Evolutionary conservation across 2,113 vertebrate genomes (phyloP).

Genomic region (Psilopogon haemacephalus): DNA sequence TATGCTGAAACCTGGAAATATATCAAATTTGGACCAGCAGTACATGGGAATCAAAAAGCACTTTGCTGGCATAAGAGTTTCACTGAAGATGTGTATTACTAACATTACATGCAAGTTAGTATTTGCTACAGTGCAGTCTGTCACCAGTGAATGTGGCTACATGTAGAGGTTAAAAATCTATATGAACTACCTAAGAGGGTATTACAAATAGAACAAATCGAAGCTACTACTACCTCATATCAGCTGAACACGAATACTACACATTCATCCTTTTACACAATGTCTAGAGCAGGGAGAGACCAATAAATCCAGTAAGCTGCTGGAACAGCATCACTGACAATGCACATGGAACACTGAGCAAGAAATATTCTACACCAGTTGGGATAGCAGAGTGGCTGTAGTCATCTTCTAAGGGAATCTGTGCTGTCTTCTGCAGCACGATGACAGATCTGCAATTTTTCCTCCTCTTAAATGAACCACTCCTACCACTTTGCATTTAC

Average conservation of each 20-base stretch:
- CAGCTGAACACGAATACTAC: not conserved
- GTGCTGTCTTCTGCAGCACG: not conserved
- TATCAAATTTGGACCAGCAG: not conserved
- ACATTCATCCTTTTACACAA: not conserved
- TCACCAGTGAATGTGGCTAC: not conserved
- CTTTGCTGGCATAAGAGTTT: not conserved
- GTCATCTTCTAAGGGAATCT: not conserved
- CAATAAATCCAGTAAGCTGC: not conserved
- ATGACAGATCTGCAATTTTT: not conserved
- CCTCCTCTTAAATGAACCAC: not conserved
- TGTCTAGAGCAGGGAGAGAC: not conserved
- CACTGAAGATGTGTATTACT: not conserved
- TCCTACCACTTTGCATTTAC: conserved; percentile 8
- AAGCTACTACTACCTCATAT: not conserved
- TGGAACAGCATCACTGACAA: not conserved
- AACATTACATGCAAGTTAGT: not conserved
- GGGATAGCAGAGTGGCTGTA: not conserved
- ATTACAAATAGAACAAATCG: not conserved
- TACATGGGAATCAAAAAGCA: not conserved
- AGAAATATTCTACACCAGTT: not conserved
- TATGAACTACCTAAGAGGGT: not conserved
- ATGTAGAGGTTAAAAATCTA: not conserved
- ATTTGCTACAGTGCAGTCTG: not conserved
- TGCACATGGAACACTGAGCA: not conserved
- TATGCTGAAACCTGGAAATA: not conserved